These are phyloP conservation scores for human (Homo sapiens) DNA, from an alignment of 2,113 vertebrate genomes.

Conservation along the genomic window GRCh38 chr3:144382001-144382500, in stretches of 20 bases:
- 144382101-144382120: slow-evolving; percentile 26
- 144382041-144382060: slow-evolving; percentile 56
- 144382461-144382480: no score
- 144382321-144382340: background rate
- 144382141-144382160: slow-evolving; percentile 27
- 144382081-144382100: slow-evolving; percentile 61
- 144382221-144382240: background rate
- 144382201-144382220: slow-evolving; percentile 35
- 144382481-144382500: no score
- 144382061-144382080: slow-evolving; percentile 43
- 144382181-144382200: slow-evolving; percentile 47
- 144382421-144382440: no score
- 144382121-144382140: slow-evolving; percentile 38
- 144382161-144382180: slow-evolving; percentile 56
- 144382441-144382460: no score
- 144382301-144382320: background rate
- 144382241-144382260: background rate
- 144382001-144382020: background rate
- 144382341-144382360: background rate
- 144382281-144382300: background rate
- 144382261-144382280: background rate
- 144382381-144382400: background rate
- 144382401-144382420: no score
- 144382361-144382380: background rate
- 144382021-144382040: slow-evolving; percentile 64